phyloP scores from a whole-genome alignment of 2,113 vertebrate genomes.

The Corapipo altera region DNA sequence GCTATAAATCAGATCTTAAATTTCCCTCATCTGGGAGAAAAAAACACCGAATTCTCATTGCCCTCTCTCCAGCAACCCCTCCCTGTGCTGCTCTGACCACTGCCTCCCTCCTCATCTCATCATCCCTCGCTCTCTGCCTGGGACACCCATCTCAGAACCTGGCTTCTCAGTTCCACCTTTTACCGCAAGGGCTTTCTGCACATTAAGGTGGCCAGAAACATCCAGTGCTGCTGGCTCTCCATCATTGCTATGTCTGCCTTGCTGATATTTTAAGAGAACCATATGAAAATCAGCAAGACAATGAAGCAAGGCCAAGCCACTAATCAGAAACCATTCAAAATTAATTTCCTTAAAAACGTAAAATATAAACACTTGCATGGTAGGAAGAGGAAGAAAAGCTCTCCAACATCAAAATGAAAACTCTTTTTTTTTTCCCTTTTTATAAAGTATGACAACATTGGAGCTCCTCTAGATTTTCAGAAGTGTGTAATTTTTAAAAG shows the following conservation, averaged over 20 bases:
- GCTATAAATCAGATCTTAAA: not conserved
- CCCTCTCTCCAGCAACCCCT: not conserved
- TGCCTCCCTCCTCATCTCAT: not conserved
- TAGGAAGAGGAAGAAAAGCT: not conserved
- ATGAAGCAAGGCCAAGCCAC: conserved; percentile 31
- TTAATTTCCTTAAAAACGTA: conserved; percentile 16
- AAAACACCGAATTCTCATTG: fast-evolving
- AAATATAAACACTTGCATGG: conserved; percentile 6
- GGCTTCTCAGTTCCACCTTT: not conserved
- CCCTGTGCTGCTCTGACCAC: fast-evolving
- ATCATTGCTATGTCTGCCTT: not conserved
- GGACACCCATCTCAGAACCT: not conserved
- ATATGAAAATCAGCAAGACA: not conserved
- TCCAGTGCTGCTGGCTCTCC: not conserved
- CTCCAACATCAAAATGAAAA: not conserved
- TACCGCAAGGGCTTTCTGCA: not conserved
- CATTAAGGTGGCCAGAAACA: not conserved
- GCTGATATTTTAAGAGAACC: not conserved
- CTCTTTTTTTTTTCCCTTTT: not conserved
- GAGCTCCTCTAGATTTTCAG: not conserved
- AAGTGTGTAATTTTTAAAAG: not conserved
- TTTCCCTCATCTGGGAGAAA: not conserved
- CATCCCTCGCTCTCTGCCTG: not conserved
- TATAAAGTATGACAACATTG: not conserved
- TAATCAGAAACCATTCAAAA: conserved; percentile 18